Evolutionary conservation across 2,888 invertebrate species (phyloP), one percentile per base, ranked within the genome.

Genomic region (Blastobasis adustella): DNA sequence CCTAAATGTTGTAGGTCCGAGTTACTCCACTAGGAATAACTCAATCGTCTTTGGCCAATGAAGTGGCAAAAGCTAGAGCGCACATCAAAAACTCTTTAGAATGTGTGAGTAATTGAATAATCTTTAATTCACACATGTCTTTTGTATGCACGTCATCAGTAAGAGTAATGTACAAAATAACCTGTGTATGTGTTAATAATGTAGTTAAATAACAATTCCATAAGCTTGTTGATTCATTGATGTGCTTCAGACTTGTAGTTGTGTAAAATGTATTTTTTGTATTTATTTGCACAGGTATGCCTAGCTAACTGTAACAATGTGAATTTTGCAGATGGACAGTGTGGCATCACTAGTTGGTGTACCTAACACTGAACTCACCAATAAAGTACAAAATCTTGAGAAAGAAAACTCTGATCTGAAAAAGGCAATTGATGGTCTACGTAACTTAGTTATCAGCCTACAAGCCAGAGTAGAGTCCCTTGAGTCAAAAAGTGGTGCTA

Each of bases 11-110:
- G 72, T 77, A 82, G 80, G 79, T 75, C 53, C 72, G 74, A 71
- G 73, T 68, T 58, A 66, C 73, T 60, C 74, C 79, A 67, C 74
- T 77, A 61, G 64, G 73, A 62, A 65, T 77, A 70, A 71, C 79
- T 69, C 82, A 89, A 78, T 91, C 91, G 71, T 91, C 93, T 69
- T 91, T 96, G 87, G 94, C 94, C 73, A 92, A 91, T 80, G 95
- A 95, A 91, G 94, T 96, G 76, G 95, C 94, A 75, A 95, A 94
- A 90, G 95, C 95, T 79, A 92, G 95, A 76, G 93, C 95, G 87
- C 94, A 95, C 85, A 93, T 96, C 89, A 94, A 92, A 89, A 91
- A 90, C 72, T 92, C 91, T 70, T 89, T 93, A 77, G 91, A 92
- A 84, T 91, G 91, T 90, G 93, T 93, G 90, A 92, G 90, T 91